Percentiles rank a stretch among this genome's conserved stretches.
These are phyloP conservation scores for Cryptops parisi DNA, from an alignment of 2,888 invertebrate genomes.

Conservation along the genomic window DNA sequence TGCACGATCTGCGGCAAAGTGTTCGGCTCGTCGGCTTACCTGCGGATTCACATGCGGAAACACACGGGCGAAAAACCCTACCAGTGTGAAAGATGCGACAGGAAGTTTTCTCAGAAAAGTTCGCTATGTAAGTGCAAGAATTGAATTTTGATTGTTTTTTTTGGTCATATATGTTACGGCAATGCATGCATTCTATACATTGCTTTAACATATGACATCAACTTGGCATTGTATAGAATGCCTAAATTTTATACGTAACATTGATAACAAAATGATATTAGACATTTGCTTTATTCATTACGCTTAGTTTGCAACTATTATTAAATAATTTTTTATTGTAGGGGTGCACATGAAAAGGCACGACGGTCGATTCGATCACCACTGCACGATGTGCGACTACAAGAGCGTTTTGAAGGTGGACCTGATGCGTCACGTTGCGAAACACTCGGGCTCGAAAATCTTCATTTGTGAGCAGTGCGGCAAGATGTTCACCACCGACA, in stretches of 20 bases:
- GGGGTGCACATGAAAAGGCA: conserved; percentile 16
- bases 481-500: conserved; percentile 83
- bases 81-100: not conserved
- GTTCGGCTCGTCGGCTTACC: conserved; percentile 1
- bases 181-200: too few relatives aligned
- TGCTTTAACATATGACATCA: too few relatives aligned
- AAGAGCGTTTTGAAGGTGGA: conserved; percentile 14
- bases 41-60: conserved; percentile 10
- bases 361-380: conserved; percentile 10
- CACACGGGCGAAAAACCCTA: conserved; percentile 13
- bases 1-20: not conserved
- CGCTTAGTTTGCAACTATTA: not conserved
- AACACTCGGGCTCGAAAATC: conserved; percentile 34
- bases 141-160: not conserved
- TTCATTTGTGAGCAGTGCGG: conserved; percentile 68
- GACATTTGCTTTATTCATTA: too few relatives aligned
- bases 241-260: too few relatives aligned
- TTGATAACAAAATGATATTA: too few relatives aligned
- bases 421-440: conserved; percentile 12
- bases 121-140: conserved; percentile 4
- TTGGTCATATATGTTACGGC: too few relatives aligned
- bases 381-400: conserved; percentile 14
- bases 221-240: too few relatives aligned
- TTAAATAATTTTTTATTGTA: conserved; percentile 3
- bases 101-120: conserved; percentile 5